Conservation (phyloP, 2,888 invertebrate genomes). For the Tetrapedia diversipes region DNA sequence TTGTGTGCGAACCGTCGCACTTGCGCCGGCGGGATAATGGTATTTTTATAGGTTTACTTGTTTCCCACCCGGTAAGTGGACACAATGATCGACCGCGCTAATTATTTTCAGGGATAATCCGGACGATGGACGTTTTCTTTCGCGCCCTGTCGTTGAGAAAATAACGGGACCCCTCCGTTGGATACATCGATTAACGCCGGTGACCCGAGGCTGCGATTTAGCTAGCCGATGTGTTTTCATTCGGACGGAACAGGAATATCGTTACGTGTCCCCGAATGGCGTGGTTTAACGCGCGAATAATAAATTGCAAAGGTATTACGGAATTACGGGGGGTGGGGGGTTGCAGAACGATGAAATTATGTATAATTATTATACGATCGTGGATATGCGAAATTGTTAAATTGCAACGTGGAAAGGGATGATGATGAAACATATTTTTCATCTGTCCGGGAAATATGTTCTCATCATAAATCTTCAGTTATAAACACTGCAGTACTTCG, state of each 20-base stretch:
- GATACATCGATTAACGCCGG: conserved; percentile 23
- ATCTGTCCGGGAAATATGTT: no score
- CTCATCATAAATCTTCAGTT: no score
- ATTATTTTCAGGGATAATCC: conserved; percentile 69
- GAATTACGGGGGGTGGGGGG: no score
- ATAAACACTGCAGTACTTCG: no score
- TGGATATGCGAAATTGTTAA: no score
- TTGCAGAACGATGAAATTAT: no score
- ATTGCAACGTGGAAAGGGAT: no score
- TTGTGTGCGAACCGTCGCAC: conserved; percentile 67
- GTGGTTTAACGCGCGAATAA: no score
- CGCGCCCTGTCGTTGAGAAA: conserved; percentile 24
- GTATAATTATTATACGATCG: no score
- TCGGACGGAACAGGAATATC: not conserved
- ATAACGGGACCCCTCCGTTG: conserved; percentile 3
- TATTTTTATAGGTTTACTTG: conserved; percentile 74
- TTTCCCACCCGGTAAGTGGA: conserved; percentile 62
- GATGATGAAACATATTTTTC: no score
- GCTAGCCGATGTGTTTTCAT: not conserved
- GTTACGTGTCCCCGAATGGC: not conserved
- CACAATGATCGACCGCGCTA: conserved; percentile 67
- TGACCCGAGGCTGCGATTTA: not conserved
- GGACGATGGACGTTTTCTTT: conserved; percentile 42
- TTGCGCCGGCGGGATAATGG: conserved; percentile 69
- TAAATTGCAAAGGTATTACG: no score